Conservation (phyloP, 2,888 invertebrate species). For the Xanthorhoe designata region DNA sequence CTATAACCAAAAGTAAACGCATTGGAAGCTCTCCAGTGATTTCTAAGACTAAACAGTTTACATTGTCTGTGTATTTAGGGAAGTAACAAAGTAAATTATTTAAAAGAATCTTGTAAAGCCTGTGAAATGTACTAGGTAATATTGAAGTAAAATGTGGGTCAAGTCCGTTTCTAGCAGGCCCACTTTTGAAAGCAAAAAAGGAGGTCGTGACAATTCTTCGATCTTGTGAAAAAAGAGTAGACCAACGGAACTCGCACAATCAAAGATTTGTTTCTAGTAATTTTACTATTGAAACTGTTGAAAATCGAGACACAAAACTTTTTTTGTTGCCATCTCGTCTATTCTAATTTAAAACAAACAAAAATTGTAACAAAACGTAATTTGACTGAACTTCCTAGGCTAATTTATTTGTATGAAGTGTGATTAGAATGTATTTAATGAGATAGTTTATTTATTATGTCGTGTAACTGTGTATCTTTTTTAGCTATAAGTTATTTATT, state of each 20-base stretch:
- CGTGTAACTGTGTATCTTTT: conserved; percentile 1
- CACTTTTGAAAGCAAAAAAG: background rate
- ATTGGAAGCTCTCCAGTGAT: conserved; percentile 30
- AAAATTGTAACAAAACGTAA: conserved; percentile 7
- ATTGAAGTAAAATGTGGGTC: background rate
- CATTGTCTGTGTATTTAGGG: conserved; percentile 33
- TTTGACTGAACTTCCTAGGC: conserved; percentile 26
- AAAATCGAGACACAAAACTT: background rate
- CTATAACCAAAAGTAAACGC: conserved; percentile 28
- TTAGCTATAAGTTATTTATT: conserved; percentile 13
- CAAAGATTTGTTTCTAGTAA: no score
- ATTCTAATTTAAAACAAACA: no score
- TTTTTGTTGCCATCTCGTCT: no score
- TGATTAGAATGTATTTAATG: conserved; percentile 26
- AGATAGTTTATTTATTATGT: conserved; percentile 10
- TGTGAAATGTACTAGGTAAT: background rate
- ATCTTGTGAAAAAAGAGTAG: no score
- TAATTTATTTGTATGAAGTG: conserved; percentile 25
- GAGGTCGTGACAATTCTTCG: no score
- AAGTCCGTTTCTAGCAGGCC: background rate
- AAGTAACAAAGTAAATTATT: conserved; percentile 12
- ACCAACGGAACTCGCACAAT: no score
- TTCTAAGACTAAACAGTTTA: conserved; percentile 35
- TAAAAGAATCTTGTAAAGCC: background rate
- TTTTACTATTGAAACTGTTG: background rate